Evolutionary conservation across 2,888 invertebrate genomes (phyloP), one percentile per base, ranked within the genome.

Genomic region (Campoletis raptor): DNA sequence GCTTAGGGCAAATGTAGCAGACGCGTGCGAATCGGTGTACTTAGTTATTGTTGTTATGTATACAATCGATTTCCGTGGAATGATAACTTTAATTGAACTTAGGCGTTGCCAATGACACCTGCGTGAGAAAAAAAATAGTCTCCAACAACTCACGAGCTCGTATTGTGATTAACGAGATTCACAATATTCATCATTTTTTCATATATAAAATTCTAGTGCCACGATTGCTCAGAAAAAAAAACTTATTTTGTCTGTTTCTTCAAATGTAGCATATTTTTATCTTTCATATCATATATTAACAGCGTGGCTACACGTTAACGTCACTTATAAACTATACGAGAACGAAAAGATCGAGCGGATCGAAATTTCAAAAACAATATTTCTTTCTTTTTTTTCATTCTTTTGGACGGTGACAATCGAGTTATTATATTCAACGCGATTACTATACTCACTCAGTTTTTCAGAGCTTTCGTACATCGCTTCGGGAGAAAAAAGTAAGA

Each of bases 251-350:
- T 69, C 69, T 69, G 5, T 52, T 78, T 67, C 40, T 37, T 30
- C 24, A 10, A 52, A 37, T 40, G 78, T n/a, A 67, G 69, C 67
- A 54, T 54, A 57, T 37, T 48, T 40, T 76, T 24, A 66, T 77
- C 66, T 15, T 69, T 54, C 36, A 18, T 69, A 40, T 57, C 45
- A 81, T 81, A 80, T 70, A 80, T 91, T 89, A 91, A 89, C 91
- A 91, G 90, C 88, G 87, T 88, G 89, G 81, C 89, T 86, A 85
- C 52, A 90, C 89, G 89, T 90, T 89, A 37, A 92, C 91, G 90
- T 89, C 89, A 85, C 88, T 90, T 89, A 93, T 90, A 92, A 93
- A 92, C 92, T 92, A 92, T 93, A 92, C 91, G 57, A 74, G 67
- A 74, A 73, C 48, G 73, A 90, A 91, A 92, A 83, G 74, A 83